Conservation (phyloP, 1,140 invertebrate genomes). For the Vollenhovia emeryi region DNA sequence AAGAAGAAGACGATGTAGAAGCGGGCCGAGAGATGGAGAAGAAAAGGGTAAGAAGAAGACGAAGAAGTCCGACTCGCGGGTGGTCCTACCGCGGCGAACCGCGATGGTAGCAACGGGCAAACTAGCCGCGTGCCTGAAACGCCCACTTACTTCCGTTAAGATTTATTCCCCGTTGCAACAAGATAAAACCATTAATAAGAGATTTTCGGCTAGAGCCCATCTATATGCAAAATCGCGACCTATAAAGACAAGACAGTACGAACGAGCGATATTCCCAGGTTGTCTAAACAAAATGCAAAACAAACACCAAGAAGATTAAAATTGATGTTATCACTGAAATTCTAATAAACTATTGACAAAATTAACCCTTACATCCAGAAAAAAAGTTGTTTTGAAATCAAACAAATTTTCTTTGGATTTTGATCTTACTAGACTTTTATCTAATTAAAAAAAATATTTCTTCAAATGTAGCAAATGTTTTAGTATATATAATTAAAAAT, state of each 20-base stretch:
- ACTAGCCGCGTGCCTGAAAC: conserved; percentile 61
- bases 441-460: too few species aligned
- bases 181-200: conserved; percentile 58
- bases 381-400: too few species aligned
- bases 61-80: conserved; percentile 67
- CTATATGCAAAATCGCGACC: conserved; percentile 48
- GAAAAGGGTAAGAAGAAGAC: conserved; percentile 27
- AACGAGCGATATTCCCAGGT: background rate
- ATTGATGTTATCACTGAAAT: background rate
- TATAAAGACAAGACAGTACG: background rate
- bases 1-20: conserved; percentile 43
- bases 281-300: background rate
- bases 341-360: background rate
- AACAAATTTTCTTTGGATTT: too few species aligned
- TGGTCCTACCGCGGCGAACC: conserved; percentile 55
- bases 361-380: background rate
- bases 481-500: too few species aligned
- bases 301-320: too few species aligned
- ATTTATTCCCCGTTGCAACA: conserved; percentile 51
- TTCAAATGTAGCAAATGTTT: too few species aligned
- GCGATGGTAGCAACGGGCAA: conserved; percentile 59
- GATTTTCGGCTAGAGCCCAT: conserved; percentile 45
- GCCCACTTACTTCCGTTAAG: conserved; percentile 56
- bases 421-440: too few species aligned
- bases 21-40: conserved; percentile 4